These are phyloP conservation scores for Pangasianodon hypophthalmus DNA, from an alignment of 2,113 vertebrate genomes.

Conservation along the genomic window DNA sequence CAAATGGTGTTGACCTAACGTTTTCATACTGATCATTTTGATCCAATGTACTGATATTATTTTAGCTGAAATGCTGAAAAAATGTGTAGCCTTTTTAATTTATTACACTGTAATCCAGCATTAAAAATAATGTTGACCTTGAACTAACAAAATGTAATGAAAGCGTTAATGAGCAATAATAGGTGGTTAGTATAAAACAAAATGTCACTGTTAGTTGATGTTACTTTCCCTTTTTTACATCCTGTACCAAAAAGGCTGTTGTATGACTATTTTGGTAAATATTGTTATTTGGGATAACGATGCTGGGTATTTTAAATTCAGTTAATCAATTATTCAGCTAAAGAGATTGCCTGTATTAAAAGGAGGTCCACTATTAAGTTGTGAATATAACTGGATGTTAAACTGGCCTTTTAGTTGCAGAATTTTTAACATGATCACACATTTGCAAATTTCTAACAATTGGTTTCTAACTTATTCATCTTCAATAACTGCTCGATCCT, in stretches of 20 bases:
- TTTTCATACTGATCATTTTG: neutral
- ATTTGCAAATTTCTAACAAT: neutral
- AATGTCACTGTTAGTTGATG: neutral
- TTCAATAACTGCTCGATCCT: neutral
- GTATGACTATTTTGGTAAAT: neutral
- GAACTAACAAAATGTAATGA: neutral
- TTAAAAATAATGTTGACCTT: neutral
- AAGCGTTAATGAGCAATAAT: neutral
- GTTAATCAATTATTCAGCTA: neutral
- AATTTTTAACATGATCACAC: neutral
- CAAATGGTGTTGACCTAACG: neutral
- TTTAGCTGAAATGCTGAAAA: neutral
- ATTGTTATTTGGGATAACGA: neutral
- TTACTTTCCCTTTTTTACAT: neutral
- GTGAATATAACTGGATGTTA: neutral
- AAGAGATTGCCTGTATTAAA: neutral
- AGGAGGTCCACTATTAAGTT: neutral
- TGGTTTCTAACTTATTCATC: neutral
- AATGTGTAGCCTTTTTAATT: neutral
- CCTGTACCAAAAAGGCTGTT: neutral
- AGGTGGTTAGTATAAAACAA: neutral
- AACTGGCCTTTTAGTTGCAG: neutral
- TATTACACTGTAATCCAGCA: neutral
- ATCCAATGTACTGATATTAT: neutral
- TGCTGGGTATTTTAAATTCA: neutral